phyloP scores from a whole-genome alignment of 2,797 vertebrate species.

The Notolepis coatsorum region DNA sequence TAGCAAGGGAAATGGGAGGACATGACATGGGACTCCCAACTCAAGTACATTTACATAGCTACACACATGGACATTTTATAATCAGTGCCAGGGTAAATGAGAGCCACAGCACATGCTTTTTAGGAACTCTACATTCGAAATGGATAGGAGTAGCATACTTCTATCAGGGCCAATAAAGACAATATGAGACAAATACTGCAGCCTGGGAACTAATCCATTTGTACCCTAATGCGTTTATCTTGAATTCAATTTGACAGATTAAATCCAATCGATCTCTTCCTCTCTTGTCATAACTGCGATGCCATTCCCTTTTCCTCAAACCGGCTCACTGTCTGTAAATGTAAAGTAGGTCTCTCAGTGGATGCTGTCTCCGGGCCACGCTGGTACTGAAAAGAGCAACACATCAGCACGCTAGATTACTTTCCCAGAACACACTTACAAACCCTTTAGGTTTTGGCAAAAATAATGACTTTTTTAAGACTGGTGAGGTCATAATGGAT shows the following conservation, averaged over 20 bases:
- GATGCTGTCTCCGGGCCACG: conserved; percentile 36
- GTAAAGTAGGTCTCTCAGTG: conserved; percentile 28
- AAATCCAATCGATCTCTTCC: neutral
- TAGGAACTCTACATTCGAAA: neutral
- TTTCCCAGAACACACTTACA: conserved; percentile 55
- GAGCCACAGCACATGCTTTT: neutral
- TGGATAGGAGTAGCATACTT: neutral
- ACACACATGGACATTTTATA: conserved; percentile 26
- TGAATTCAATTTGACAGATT: neutral
- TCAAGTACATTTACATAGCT: conserved; percentile 26
- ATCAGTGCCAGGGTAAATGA: conserved; percentile 19
- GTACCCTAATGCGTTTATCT: neutral
- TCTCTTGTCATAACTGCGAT: neutral
- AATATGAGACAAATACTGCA: neutral
- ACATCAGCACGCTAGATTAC: conserved; percentile 59
- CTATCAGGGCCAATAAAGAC: too few relatives aligned
- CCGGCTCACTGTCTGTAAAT: conserved; percentile 1
- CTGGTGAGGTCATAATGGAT: conserved; percentile 59
- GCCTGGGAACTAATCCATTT: neutral
- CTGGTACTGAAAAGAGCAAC: conserved; percentile 54
- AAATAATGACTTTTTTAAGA: conserved; percentile 39
- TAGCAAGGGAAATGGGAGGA: conserved; percentile 10
- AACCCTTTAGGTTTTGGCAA: conserved; percentile 56
- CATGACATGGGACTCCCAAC: conserved; percentile 16
- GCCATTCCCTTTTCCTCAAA: conserved; percentile 1